phyloP scores from a whole-genome alignment of 2,113 vertebrate genomes.

The Apteryx mantelli region DNA sequence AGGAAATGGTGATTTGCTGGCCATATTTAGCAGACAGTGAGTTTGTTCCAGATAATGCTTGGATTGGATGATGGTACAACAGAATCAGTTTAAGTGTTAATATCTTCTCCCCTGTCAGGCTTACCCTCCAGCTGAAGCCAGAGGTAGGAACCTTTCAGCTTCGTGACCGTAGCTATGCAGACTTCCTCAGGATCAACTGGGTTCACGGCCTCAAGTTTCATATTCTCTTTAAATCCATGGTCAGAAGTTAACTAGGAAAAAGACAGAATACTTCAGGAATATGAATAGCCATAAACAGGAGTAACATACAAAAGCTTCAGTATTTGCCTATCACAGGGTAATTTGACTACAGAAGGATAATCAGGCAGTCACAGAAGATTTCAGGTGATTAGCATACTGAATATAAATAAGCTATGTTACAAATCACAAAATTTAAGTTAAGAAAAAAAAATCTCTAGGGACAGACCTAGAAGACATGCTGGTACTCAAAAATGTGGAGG shows the following conservation, averaged over 20 bases:
- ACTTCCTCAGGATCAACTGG: constrained; percentile 91
- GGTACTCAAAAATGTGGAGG: background rate
- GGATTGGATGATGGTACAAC: background rate
- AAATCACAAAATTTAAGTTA: background rate
- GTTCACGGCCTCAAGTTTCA: constrained; percentile 98
- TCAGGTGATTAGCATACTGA: background rate
- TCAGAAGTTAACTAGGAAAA: constrained; percentile 83
- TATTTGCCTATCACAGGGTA: background rate
- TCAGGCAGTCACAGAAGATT: background rate
- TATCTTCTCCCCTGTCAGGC: background rate
- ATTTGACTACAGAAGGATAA: background rate
- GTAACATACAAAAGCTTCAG: background rate
- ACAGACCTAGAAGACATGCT: background rate
- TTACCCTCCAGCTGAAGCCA: constrained; percentile 96
- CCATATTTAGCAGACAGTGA: background rate
- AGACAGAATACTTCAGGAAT: background rate
- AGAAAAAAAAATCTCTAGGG: background rate
- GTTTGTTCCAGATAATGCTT: background rate
- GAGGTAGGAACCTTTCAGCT: constrained; percentile 89
- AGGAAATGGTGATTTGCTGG: background rate
- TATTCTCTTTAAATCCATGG: constrained; percentile 92
- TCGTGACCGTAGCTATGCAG: constrained; percentile 90
- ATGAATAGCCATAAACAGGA: background rate
- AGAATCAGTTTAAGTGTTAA: background rate
- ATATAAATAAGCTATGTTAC: background rate